These are phyloP conservation scores for Sylvilagus bachmani DNA, from an alignment of 2,113 vertebrate genomes.

Conservation along the genomic window DNA sequence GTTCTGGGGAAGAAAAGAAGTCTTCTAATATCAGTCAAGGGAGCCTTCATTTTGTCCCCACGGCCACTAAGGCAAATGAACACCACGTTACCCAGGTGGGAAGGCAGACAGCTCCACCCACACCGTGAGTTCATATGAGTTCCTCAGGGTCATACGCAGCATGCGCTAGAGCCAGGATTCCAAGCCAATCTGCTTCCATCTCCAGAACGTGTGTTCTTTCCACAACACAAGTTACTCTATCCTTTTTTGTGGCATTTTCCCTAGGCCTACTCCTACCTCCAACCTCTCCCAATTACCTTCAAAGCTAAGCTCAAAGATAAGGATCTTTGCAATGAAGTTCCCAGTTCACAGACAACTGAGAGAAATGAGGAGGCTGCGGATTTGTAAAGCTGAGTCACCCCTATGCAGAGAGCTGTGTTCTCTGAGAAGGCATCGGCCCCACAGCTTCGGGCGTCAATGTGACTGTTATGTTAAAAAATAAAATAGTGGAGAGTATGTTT, in stretches of 20 bases:
- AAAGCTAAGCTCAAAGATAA: conserved; percentile 20
- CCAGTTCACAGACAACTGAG: not conserved
- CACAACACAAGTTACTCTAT: not conserved
- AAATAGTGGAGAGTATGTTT: not conserved
- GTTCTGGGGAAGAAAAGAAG: not conserved
- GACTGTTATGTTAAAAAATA: not conserved
- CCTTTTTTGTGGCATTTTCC: not conserved
- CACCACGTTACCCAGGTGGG: not conserved
- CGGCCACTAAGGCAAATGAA: not conserved
- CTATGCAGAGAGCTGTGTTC: not conserved
- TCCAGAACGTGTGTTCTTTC: not conserved
- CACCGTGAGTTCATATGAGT: not conserved
- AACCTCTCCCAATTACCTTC: not conserved
- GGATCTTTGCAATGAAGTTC: not conserved
- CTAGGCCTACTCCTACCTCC: not conserved
- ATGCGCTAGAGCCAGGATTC: not conserved
- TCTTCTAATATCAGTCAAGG: not conserved
- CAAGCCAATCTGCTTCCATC: not conserved
- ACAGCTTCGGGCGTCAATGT: not conserved
- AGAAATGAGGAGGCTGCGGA: not conserved
- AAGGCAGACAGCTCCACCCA: not conserved
- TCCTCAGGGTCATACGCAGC: not conserved
- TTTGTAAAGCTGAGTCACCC: conserved; percentile 23
- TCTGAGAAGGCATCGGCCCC: not conserved
- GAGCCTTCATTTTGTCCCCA: not conserved